Conservation (phyloP, 2,113 vertebrate genomes). For the Apistogramma diplotaenia region DNA sequence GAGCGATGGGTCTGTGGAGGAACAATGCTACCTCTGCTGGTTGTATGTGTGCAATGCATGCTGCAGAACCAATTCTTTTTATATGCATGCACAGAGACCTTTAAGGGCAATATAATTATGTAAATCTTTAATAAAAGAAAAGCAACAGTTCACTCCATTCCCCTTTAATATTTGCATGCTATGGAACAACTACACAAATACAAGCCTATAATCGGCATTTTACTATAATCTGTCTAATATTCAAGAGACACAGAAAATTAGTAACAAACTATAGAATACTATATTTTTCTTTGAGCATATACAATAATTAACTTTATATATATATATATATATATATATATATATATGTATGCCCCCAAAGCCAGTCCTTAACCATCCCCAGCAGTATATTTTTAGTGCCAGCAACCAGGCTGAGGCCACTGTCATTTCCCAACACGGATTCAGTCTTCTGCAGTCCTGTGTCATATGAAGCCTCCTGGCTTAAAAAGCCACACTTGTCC, state of each 20-base stretch:
- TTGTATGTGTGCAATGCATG: constrained; percentile 26
- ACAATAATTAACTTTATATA: constrained; percentile 79
- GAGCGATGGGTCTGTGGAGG: neutral
- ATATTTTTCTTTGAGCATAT: constrained; percentile 75
- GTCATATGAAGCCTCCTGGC: constrained; percentile 58
- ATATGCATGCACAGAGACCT: neutral
- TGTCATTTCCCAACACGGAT: constrained; percentile 71
- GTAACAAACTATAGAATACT: constrained; percentile 58
- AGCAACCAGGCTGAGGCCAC: constrained; percentile 65
- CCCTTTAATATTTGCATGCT: neutral
- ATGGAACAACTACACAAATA: constrained; percentile 21
- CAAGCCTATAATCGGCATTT: constrained; percentile 32
- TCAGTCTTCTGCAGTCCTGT: constrained; percentile 59
- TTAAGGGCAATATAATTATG: too few species aligned
- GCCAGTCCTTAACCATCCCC: constrained; percentile 62
- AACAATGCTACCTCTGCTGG: constrained; percentile 65
- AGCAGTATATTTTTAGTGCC: constrained; percentile 72
- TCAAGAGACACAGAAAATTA: constrained; percentile 68
- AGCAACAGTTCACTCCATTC: neutral
- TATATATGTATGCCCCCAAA: constrained; percentile 61
- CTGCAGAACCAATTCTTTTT: neutral
- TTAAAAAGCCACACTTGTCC: constrained; percentile 69
- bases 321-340: neutral
- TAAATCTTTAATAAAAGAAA: too few species aligned
- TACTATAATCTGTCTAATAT: constrained; percentile 62